A percentile compares a stretch with the other conserved stretches of the same genome.
Evolutionary conservation across 2,113 vertebrate species (phyloP).

Genomic region (Ailuropoda melanoleuca): DNA sequence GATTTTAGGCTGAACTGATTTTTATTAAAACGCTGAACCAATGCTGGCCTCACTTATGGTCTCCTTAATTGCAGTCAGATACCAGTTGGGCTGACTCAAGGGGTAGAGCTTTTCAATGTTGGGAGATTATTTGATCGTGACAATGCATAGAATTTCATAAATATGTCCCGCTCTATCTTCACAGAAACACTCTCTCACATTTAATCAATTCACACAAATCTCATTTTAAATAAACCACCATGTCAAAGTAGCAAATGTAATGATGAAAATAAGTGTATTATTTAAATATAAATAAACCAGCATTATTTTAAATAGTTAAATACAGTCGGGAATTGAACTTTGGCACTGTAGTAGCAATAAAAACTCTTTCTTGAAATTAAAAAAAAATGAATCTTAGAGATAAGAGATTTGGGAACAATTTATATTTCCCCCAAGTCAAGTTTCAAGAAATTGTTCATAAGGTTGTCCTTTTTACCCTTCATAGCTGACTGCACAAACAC

Average conservation of each 20-base stretch:
- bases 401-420: not conserved
- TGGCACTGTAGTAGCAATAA: not conserved
- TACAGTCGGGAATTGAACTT: not conserved
- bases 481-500: not conserved
- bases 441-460: not conserved
- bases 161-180: slow-evolving; percentile 30
- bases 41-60: slow-evolving; percentile 63
- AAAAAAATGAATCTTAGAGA: not conserved
- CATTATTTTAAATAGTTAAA: slow-evolving; percentile 7
- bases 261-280: not conserved
- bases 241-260: not conserved
- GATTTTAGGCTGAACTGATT: slow-evolving; percentile 80
- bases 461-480: not conserved
- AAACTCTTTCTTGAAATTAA: not conserved
- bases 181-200: slow-evolving; percentile 19
- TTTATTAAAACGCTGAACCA: slow-evolving; percentile 76
- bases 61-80: slow-evolving; percentile 73
- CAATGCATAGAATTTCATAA: slow-evolving; percentile 55
- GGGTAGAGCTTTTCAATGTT: slow-evolving; percentile 73
- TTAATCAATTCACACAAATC: not conserved
- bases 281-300: not conserved
- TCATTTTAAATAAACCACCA: not conserved
- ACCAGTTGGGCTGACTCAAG: slow-evolving; percentile 63
- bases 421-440: not conserved
- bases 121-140: slow-evolving; percentile 70